Evolutionary conservation across 2,797 vertebrate species (phyloP).

Genomic region (Dermochelys coriacea): DNA sequence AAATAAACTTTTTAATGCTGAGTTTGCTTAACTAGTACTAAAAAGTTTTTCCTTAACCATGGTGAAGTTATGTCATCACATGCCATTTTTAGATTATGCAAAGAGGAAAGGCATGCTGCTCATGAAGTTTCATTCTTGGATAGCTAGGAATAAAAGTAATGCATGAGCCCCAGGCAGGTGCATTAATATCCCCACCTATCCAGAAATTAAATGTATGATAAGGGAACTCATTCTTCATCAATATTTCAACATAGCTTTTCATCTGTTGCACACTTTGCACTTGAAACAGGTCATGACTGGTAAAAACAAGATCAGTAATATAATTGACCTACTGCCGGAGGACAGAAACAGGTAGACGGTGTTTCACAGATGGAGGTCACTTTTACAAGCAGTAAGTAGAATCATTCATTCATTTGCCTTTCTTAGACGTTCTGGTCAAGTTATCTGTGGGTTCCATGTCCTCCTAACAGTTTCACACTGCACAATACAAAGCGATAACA

Average conservation of each 20-base stretch:
- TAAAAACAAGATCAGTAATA: background rate
- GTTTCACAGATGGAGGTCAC: fast-evolving
- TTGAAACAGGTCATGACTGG: background rate
- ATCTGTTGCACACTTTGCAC: background rate
- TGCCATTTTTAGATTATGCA: background rate
- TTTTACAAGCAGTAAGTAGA: background rate
- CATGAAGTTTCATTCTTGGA: background rate
- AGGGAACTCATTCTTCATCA: background rate
- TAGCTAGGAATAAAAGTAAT: background rate
- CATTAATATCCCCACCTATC: background rate
- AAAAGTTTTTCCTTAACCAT: background rate
- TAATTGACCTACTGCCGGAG: background rate
- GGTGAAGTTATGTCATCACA: background rate
- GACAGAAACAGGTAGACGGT: background rate
- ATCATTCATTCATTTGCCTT: background rate
- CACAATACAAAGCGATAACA: background rate
- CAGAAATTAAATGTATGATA: background rate
- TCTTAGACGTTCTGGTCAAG: background rate
- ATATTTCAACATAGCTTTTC: fast-evolving
- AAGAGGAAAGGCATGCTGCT: background rate
- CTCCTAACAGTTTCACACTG: background rate
- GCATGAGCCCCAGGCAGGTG: background rate
- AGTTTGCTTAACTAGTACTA: background rate
- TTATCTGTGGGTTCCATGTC: background rate
- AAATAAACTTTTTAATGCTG: background rate